Evolutionary conservation across 2,797 vertebrate genomes (phyloP).

Genomic region (Chrysolophus pictus): DNA sequence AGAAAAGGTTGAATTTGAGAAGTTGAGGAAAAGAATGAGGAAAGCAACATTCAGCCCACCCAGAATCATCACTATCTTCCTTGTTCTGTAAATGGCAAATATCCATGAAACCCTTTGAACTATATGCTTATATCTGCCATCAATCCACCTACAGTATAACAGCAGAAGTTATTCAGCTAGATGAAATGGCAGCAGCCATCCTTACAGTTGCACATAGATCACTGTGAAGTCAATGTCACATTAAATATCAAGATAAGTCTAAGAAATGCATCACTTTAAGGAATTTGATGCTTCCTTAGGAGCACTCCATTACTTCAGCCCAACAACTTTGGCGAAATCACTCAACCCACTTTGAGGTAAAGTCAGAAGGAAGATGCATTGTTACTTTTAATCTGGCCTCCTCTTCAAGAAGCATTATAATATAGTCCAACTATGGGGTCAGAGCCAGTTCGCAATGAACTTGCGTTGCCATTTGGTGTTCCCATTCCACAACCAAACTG

Average conservation of each 20-base stretch:
- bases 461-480: accelerated
- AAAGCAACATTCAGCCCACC: not conserved
- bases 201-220: not conserved
- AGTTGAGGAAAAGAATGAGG: not conserved
- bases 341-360: not conserved
- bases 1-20: not conserved
- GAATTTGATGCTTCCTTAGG: not conserved
- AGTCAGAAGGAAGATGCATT: not conserved
- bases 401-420: not conserved
- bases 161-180: not conserved
- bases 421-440: not conserved
- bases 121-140: not conserved
- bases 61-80: not conserved
- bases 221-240: not conserved
- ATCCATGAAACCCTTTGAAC: not conserved
- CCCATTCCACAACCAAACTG: not conserved
- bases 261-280: not conserved
- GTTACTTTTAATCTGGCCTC: not conserved
- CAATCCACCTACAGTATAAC: not conserved
- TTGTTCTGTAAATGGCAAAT: not conserved
- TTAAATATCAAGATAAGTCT: not conserved
- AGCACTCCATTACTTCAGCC: not conserved
- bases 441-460: not conserved
- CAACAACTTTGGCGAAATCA: not conserved
- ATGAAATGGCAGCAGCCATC: not conserved